Conservation (phyloP, 2,888 invertebrate genomes). For the Agrypnus murinus region DNA sequence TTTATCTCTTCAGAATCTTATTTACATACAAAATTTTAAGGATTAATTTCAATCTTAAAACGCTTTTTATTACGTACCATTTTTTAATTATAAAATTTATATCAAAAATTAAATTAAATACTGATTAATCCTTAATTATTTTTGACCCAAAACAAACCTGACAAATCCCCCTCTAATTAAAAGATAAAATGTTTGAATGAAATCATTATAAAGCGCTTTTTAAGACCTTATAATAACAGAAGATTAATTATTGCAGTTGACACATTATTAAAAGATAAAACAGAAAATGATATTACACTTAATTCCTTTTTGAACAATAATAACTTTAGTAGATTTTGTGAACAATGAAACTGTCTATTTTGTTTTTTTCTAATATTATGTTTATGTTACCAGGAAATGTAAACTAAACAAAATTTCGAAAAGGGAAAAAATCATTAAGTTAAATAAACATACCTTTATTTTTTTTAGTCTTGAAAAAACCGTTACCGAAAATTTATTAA, state of each 20-base stretch:
- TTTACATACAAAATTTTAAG: no score
- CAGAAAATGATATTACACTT: constrained; percentile 2
- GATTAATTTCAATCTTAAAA: no score
- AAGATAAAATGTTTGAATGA: not conserved
- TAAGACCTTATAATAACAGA: not conserved
- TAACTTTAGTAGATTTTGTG: not conserved
- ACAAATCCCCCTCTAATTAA: not conserved
- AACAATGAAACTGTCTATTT: not conserved
- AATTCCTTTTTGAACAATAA: not conserved
- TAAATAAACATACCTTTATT: not conserved
- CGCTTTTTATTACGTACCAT: not conserved
- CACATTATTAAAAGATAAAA: constrained; percentile 16
- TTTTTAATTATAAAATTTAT: not conserved
- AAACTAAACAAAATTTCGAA: no score
- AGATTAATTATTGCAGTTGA: constrained; percentile 10
- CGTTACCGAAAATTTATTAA: no score
- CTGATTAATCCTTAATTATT: constrained; percentile 2
- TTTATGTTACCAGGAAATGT: no score
- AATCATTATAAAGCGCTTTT: not conserved
- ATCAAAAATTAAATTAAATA: not conserved
- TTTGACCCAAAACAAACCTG: not conserved
- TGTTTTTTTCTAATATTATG: not conserved
- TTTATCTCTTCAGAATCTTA: no score
- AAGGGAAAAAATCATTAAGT: not conserved
- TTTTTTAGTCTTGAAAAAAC: not conserved